A percentile compares a stretch with the other conserved stretches of the same genome.
phyloP scores from a whole-genome alignment of 2,113 vertebrate genomes.

The Lates calcarifer region DNA sequence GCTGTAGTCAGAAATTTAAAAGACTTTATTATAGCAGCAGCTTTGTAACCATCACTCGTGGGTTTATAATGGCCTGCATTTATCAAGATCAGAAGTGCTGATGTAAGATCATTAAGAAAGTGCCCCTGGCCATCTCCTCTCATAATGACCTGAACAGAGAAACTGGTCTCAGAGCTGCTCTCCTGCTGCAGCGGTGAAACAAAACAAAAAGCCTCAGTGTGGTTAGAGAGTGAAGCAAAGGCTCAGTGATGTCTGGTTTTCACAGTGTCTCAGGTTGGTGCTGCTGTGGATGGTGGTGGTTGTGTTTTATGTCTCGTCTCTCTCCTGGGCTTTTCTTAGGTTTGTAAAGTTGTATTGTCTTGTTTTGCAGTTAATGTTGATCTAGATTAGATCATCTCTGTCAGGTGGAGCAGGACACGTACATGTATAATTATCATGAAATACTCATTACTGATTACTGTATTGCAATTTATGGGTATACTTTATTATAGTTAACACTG shows the following conservation, averaged over 20 bases:
- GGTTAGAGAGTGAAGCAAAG: background rate
- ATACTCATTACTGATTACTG: background rate
- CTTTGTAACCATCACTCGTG: background rate
- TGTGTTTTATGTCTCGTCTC: background rate
- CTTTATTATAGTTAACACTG: too few relatives aligned
- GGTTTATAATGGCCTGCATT: slow-evolving; percentile 11
- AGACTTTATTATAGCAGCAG: background rate
- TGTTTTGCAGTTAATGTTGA: background rate
- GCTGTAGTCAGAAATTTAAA: background rate
- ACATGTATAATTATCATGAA: too few relatives aligned
- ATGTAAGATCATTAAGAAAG: slow-evolving; percentile 31
- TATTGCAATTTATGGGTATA: background rate
- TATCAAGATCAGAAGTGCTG: slow-evolving; percentile 44
- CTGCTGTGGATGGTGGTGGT: too few relatives aligned
- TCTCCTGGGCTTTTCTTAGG: background rate
- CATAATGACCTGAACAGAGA: slow-evolving; percentile 4
- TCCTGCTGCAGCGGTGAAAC: background rate
- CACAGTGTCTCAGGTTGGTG: too few relatives aligned
- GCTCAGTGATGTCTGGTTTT: background rate
- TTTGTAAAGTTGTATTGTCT: background rate
- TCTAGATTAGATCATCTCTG: background rate
- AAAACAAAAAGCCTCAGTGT: background rate
- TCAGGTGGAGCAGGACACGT: background rate
- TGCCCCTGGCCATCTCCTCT: background rate
- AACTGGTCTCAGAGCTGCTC: slow-evolving; percentile 24